phyloP scores from a whole-genome alignment of 2,888 invertebrate species.

The Platynereis dumerilii region DNA sequence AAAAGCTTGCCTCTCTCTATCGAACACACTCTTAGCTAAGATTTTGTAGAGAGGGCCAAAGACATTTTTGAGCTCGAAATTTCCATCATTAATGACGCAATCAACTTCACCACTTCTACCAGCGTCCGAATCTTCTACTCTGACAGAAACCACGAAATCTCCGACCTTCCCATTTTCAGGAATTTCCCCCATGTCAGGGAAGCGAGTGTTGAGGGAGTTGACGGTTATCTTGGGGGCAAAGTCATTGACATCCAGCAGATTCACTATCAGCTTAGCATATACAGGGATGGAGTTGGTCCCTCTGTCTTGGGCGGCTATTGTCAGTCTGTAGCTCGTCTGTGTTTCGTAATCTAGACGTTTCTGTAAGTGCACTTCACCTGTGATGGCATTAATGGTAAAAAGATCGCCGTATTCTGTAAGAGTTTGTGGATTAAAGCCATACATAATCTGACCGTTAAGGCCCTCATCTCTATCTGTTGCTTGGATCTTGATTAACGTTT shows the following conservation, averaged over 20 bases:
- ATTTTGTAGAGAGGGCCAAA: conserved; percentile 30
- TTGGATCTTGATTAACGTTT: conserved; percentile 26
- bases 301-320: conserved; percentile 31
- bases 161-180: conserved; percentile 50
- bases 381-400: conserved; percentile 25
- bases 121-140: conserved; percentile 53
- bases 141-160: conserved; percentile 53
- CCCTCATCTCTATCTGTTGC: conserved; percentile 32
- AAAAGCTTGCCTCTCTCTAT: conserved; percentile 45
- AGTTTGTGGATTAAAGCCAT: conserved; percentile 29
- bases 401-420: conserved; percentile 21
- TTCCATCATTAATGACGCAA: conserved; percentile 48
- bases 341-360: conserved; percentile 31
- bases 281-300: conserved; percentile 24
- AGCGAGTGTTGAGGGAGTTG: conserved; percentile 26
- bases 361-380: conserved; percentile 31
- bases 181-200: conserved; percentile 33
- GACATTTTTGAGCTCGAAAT: conserved; percentile 28
- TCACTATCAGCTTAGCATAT: conserved; percentile 31
- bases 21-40: conserved; percentile 38
- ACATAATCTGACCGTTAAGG: conserved; percentile 27
- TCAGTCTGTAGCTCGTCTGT: conserved; percentile 24
- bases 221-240: conserved; percentile 33
- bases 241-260: conserved; percentile 36
- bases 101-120: conserved; percentile 53